These are phyloP conservation scores for Cryptomyrus ogoouensis DNA, from an alignment of 2,113 vertebrate species.

Conservation along the genomic window DNA sequence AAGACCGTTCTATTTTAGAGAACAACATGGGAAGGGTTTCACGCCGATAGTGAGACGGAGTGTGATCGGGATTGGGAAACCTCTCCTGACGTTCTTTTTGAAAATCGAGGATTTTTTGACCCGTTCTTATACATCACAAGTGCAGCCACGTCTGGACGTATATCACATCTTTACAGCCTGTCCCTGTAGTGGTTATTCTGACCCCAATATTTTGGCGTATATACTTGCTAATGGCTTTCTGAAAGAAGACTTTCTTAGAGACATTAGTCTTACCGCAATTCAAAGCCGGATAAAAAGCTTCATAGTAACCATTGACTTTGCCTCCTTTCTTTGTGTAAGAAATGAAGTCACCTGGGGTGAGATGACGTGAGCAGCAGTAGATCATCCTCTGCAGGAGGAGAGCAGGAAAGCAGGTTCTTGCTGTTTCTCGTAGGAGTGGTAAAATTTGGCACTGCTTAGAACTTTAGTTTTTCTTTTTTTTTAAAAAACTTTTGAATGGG, in stretches of 20 bases:
- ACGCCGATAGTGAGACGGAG: background rate
- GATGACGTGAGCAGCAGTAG: background rate
- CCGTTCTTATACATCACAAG: background rate
- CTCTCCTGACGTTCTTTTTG: background rate
- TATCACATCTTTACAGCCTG: background rate
- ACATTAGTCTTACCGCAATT: background rate
- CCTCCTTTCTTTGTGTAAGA: background rate
- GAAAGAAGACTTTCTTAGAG: background rate
- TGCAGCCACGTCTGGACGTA: background rate
- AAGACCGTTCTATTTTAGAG: background rate
- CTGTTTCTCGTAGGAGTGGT: background rate
- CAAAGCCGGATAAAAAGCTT: background rate
- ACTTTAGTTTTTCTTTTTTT: constrained; percentile 2
- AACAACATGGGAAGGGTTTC: background rate
- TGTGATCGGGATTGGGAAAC: background rate
- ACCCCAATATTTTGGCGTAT: too few species aligned
- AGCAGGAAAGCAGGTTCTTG: background rate
- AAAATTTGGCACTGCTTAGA: background rate
- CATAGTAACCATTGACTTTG: background rate
- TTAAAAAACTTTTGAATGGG: background rate
- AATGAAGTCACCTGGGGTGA: background rate
- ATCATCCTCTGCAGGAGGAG: background rate
- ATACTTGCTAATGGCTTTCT: background rate
- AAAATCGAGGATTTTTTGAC: background rate
- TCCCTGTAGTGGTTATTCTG: too few species aligned